phyloP scores from a whole-genome alignment of 2,113 vertebrate species.

The Probosciger aterrimus region DNA sequence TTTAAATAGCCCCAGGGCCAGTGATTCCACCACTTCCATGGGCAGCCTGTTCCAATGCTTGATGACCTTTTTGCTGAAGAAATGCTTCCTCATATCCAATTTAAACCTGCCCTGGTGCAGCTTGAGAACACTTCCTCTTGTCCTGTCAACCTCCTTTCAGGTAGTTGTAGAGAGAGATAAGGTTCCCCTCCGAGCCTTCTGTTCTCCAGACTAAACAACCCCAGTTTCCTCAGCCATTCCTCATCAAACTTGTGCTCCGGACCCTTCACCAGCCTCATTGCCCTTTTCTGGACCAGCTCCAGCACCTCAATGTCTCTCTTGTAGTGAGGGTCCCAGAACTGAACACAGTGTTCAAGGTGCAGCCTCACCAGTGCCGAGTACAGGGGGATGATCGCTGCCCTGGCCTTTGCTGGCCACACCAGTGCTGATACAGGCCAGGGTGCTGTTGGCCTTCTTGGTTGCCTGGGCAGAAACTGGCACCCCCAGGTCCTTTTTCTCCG shows the following conservation, averaged over 20 bases:
- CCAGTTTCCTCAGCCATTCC: neutral
- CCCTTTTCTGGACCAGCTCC: rapidly evolving
- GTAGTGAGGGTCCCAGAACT: neutral
- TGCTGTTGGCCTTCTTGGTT: neutral
- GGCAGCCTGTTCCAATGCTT: neutral
- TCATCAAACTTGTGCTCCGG: neutral
- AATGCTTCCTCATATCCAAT: neutral
- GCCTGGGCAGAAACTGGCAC: neutral
- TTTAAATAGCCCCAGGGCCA: neutral
- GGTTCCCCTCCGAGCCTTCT: neutral
- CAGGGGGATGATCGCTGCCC: neutral
- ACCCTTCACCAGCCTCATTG: neutral
- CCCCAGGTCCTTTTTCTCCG: rapidly evolving
- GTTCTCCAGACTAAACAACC: neutral
- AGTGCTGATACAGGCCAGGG: neutral
- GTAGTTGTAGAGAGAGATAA: rapidly evolving
- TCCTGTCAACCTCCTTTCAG: neutral
- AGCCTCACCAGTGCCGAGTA: neutral
- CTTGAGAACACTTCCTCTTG: neutral
- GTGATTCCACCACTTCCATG: neutral
- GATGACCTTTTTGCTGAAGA: neutral
- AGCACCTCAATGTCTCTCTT: neutral
- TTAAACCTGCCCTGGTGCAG: neutral
- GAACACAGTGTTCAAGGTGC: rapidly evolving
- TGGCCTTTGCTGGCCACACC: neutral